A percentile compares a stretch with the other conserved stretches of the same genome.
phyloP scores from a whole-genome alignment of 2,113 vertebrate species.

The Campylorhamphus procurvoides region DNA sequence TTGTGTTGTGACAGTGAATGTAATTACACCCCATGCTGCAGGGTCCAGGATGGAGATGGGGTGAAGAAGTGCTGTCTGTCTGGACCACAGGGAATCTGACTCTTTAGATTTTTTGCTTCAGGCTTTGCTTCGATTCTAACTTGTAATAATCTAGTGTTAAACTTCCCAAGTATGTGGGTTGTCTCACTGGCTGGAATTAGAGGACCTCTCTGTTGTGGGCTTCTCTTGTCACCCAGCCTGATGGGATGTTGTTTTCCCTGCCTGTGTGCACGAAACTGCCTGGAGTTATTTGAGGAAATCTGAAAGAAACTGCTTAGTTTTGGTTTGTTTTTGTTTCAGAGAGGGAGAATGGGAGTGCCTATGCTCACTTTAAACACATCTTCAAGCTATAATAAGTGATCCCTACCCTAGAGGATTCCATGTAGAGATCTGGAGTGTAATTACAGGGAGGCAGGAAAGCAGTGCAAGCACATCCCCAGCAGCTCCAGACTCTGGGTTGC shows the following conservation, averaged over 20 bases:
- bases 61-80: not conserved
- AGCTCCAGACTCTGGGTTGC: not conserved
- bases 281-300: not conserved
- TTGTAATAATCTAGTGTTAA: not conserved
- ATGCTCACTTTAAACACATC: conserved; percentile 15
- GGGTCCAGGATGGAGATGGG: not conserved
- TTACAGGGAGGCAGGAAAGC: not conserved
- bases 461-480: not conserved
- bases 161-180: not conserved
- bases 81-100: not conserved
- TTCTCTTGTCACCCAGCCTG: not conserved
- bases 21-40: not conserved
- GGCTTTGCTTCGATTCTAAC: not conserved
- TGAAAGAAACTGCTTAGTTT: not conserved
- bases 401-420: not conserved
- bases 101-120: not conserved
- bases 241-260: not conserved
- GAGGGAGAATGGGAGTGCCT: not conserved
- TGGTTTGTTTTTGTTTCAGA: not conserved
- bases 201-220: not conserved
- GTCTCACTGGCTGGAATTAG: not conserved
- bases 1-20: not conserved
- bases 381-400: not conserved
- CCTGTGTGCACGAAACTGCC: not conserved
- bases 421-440: not conserved